phyloP scores from a whole-genome alignment of 2,113 vertebrate genomes.

The Rafetus swinhoei region DNA sequence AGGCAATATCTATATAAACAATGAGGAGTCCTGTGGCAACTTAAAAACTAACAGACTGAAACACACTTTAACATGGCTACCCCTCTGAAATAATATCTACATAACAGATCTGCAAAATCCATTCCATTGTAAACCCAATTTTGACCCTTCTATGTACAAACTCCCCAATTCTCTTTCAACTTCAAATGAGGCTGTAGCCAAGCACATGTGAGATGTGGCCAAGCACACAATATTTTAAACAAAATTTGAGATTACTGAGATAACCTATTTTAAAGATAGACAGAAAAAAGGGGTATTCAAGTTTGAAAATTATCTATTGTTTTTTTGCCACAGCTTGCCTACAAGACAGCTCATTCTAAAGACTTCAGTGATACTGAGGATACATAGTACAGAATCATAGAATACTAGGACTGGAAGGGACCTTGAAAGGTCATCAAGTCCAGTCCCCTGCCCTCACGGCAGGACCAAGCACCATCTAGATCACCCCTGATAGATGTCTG shows the following conservation, averaged over 20 bases:
- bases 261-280: neutral
- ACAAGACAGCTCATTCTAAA: neutral
- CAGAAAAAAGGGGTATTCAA: neutral
- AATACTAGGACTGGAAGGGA: too few species aligned
- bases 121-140: neutral
- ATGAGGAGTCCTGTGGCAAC: too few species aligned
- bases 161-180: neutral
- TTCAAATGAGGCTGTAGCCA: neutral
- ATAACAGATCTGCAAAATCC: neutral
- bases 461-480: too few species aligned
- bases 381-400: neutral
- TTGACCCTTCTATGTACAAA: neutral
- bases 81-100: neutral
- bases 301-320: neutral
- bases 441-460: too few species aligned
- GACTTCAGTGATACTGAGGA: neutral
- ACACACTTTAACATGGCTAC: too few species aligned
- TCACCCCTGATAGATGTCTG: too few species aligned
- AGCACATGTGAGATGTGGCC: neutral
- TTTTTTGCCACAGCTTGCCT: neutral
- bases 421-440: too few species aligned
- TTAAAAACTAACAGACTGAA: too few species aligned
- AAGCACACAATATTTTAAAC: neutral
- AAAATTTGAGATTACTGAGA: neutral
- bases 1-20: neutral